Conservation (phyloP, 2,113 vertebrate species). For the Antechinus stuartii region DNA sequence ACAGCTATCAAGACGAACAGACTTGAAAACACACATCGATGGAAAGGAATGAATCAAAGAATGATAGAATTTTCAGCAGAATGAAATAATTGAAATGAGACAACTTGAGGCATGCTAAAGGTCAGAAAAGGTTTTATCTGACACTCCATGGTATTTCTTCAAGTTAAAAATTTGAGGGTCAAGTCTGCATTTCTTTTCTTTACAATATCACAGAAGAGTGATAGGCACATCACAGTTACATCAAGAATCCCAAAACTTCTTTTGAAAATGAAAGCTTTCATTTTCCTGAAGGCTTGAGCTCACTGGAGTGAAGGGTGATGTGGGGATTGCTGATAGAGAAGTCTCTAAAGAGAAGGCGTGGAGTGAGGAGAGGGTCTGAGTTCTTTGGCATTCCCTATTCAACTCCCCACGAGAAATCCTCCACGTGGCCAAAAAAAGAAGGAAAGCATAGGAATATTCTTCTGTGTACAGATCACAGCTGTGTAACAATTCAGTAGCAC, state of each 20-base stretch:
- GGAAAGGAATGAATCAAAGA: neutral
- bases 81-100: neutral
- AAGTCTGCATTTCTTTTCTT: slow-evolving; percentile 14
- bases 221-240: neutral
- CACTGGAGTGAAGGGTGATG: neutral
- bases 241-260: neutral
- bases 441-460: neutral
- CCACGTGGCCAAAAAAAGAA: neutral
- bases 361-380: neutral
- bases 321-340: neutral
- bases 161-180: neutral
- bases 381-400: neutral
- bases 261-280: slow-evolving; percentile 16
- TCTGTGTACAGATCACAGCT: neutral
- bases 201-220: neutral
- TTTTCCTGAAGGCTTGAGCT: slow-evolving; percentile 11
- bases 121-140: neutral
- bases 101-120: slow-evolving; percentile 1
- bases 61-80: neutral
- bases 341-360: neutral
- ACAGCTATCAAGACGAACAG: neutral
- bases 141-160: neutral
- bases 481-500: neutral
- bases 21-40: neutral
- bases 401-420: neutral